Evolutionary conservation across 92 coral and sea anemone genomes (phyloP), one percentile per base, ranked within the genome.

Genomic region (Zoanthus sansibaricus): DNA sequence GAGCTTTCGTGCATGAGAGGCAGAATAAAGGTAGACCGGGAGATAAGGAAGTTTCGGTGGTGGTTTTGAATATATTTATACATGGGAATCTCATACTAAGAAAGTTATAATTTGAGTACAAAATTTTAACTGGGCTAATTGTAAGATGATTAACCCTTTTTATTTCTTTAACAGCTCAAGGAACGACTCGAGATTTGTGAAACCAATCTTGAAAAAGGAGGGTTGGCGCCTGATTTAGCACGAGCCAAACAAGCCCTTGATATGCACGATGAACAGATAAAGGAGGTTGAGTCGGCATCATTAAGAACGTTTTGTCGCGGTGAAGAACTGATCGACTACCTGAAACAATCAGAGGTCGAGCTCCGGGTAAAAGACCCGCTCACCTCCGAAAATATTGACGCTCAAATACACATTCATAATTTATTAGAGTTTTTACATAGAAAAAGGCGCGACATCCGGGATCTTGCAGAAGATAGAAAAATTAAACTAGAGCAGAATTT

Each of bases 241-340:
- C 92, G 98, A 44, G 99, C 99, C 7, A 95, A 94, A 61, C 97
- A 97, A 69, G 93, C 96, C 88, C 93, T 97, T 6, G 89, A 91
- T 3, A 90, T 93, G n/a, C 98, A 93, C 86, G 98, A 97, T 37
- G 96, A 95, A 48, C 93, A 93, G 76, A 89, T 97, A 68, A 93
- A 95, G 58, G 98, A 93, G 79, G 96, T 97, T 11, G 99, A 97
- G 83, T 90, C 95, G 64, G 96, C 98, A 7, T 90, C 99, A 8
- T 49, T 95, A 87, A 90, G 98, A 83, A 97, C 99, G 77, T 97
- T 97, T 71, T 97, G 99, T 88, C 92, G 98, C 56, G 99, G 99
- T 25, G 99, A 97, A 68, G 99, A 97, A 84, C 98, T 97, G 5
- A 94, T 97, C 25, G 99, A 97, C 70, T 89, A 86, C 75, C 89